Percentiles rank a stretch among this genome's conserved stretches.
These are phyloP conservation scores for Parelbella ahira DNA, from an alignment of 2,888 invertebrate species.

Conservation along the genomic window DNA sequence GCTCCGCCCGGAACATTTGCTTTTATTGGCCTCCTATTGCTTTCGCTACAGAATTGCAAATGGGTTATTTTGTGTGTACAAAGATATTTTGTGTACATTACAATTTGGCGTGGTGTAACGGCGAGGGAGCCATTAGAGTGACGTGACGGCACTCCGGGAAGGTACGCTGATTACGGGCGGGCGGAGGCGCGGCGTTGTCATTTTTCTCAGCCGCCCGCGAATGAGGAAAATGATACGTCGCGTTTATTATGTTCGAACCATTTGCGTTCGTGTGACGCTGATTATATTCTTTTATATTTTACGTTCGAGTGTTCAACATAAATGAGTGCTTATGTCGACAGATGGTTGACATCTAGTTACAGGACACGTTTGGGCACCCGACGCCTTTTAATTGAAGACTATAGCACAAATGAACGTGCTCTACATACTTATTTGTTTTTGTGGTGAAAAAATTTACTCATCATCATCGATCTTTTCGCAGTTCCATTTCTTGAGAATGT, in stretches of 20 bases:
- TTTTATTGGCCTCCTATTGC: background rate
- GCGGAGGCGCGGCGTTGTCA: slow-evolving; percentile 4
- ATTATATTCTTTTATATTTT: slow-evolving; percentile 3
- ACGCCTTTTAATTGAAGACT: too few species aligned
- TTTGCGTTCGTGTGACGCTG: background rate
- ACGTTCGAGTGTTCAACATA: too few species aligned
- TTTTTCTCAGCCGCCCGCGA: background rate
- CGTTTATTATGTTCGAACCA: slow-evolving; percentile 7
- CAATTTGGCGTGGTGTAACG: background rate
- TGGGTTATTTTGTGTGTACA: background rate
- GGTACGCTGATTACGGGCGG: slow-evolving; percentile 6
- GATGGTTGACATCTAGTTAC: too few species aligned
- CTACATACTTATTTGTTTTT: too few species aligned
- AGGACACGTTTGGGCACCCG: too few species aligned
- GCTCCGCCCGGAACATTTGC: background rate
- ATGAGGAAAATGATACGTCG: slow-evolving; percentile 8
- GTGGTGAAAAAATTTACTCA: too few species aligned
- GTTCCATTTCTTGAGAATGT: too few species aligned
- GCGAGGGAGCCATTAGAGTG: slow-evolving; percentile 8
- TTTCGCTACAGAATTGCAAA: background rate
- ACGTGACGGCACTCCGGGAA: slow-evolving; percentile 3
- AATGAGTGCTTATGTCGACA: too few species aligned
- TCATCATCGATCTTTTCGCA: too few species aligned
- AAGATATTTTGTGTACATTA: background rate
- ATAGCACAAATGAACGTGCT: too few species aligned